phyloP scores from a whole-genome alignment of 2,113 vertebrate genomes.

The Irena cyanogastra region DNA sequence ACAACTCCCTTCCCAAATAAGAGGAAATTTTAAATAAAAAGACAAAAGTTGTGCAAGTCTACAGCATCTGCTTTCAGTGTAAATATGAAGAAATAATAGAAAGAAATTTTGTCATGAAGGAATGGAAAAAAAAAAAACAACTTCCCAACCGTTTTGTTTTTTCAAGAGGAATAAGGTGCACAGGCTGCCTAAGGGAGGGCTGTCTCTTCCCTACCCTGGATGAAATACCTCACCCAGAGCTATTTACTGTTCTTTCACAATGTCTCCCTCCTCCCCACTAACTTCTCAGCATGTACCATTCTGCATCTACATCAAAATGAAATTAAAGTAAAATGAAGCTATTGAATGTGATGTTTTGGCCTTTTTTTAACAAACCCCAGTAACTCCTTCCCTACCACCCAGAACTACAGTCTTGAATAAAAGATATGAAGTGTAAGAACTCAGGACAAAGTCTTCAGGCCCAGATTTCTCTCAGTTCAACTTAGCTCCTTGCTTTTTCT shows the following conservation, averaged over 20 bases:
- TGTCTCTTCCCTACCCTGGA: background rate
- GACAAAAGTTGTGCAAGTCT: background rate
- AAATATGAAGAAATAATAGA: background rate
- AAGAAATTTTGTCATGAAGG: background rate
- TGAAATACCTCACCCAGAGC: background rate
- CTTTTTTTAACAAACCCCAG: background rate
- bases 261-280: background rate
- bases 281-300: background rate
- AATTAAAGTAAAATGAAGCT: background rate
- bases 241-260: background rate
- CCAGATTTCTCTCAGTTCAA: background rate
- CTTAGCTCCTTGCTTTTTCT: fast-evolving
- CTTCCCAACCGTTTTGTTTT: fast-evolving
- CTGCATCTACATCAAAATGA: background rate
- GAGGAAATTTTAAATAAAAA: background rate
- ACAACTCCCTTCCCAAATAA: background rate
- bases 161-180: background rate
- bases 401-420: background rate
- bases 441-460: background rate
- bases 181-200: background rate
- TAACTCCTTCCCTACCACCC: background rate
- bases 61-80: background rate
- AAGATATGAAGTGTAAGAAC: background rate
- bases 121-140: background rate
- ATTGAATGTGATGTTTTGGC: background rate